phyloP scores from a whole-genome alignment of 2,113 vertebrate genomes.

The Oryzias javanicus region DNA sequence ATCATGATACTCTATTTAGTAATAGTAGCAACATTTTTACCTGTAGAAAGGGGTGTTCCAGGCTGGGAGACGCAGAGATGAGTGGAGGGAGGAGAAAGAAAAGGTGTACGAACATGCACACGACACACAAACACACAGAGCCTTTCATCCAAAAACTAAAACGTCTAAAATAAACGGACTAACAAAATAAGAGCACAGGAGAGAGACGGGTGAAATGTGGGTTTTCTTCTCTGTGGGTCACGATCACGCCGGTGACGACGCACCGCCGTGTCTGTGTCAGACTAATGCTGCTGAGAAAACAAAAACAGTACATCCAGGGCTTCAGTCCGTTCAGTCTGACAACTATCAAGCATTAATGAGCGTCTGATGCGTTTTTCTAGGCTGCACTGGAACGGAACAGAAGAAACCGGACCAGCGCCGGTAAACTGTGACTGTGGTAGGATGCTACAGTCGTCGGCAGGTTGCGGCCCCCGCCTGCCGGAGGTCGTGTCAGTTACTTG shows the following conservation, averaged over 20 bases:
- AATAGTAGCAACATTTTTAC: conserved; percentile 67
- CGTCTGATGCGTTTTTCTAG: no score
- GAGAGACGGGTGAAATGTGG: conserved; percentile 57
- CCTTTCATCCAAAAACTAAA: conserved; percentile 45
- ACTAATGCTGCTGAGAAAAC: no score
- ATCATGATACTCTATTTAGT: conserved; percentile 81
- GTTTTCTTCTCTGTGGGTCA: conserved; percentile 15
- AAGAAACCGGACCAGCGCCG: no score
- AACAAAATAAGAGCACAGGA: conserved; percentile 39
- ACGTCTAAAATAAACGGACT: conserved; percentile 42
- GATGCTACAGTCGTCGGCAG: conserved; percentile 25
- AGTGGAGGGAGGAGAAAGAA: conserved; percentile 10
- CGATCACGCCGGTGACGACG: background rate
- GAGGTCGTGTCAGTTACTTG: conserved; percentile 1
- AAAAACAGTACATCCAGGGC: no score
- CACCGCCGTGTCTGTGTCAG: background rate
- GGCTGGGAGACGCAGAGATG: conserved; percentile 68
- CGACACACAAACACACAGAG: conserved; percentile 32
- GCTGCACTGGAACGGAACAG: no score
- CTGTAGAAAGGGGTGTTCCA: conserved; percentile 78
- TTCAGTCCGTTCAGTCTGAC: no score
- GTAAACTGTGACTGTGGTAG: background rate
- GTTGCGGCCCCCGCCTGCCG: conserved; percentile 6
- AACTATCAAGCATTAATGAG: no score
- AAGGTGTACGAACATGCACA: conserved; percentile 11